A percentile compares a stretch with the other conserved stretches of the same genome.
Conservation (phyloP, 2,113 vertebrate genomes). For the Apistogramma diplotaenia region DNA sequence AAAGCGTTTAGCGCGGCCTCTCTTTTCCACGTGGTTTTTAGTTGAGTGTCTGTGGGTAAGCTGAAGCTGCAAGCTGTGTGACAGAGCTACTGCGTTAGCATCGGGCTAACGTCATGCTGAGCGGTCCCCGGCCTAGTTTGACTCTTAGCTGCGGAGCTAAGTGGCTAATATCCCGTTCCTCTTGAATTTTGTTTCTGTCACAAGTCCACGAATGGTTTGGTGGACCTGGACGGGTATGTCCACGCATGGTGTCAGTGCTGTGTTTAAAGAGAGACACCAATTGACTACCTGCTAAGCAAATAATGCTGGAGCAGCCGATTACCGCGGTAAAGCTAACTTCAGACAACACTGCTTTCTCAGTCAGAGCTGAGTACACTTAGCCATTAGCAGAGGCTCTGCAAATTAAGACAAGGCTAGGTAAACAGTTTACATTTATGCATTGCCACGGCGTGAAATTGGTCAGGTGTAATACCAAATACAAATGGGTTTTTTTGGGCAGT, state of each 20-base stretch:
- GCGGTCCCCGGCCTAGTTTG: conserved; percentile 61
- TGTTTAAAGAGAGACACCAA: background rate
- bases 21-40: background rate
- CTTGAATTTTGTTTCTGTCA: rapidly evolving
- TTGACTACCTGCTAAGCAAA: background rate
- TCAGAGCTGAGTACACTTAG: background rate
- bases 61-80: background rate
- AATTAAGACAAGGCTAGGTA: background rate
- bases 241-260: background rate
- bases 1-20: rapidly evolving
- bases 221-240: background rate
- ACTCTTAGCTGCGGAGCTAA: conserved; percentile 15
- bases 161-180: background rate
- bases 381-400: background rate
- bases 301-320: background rate
- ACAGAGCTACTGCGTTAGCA: conserved; percentile 15
- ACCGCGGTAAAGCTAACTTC: conserved; percentile 9
- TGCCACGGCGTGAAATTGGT: background rate
- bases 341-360: background rate
- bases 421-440: background rate
- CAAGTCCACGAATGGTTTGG: rapidly evolving
- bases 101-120: conserved; percentile 53
- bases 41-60: background rate
- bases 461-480: background rate
- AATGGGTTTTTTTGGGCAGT: background rate